Conservation (phyloP, 2,113 vertebrate species). For the Psephotus haematonotus region DNA sequence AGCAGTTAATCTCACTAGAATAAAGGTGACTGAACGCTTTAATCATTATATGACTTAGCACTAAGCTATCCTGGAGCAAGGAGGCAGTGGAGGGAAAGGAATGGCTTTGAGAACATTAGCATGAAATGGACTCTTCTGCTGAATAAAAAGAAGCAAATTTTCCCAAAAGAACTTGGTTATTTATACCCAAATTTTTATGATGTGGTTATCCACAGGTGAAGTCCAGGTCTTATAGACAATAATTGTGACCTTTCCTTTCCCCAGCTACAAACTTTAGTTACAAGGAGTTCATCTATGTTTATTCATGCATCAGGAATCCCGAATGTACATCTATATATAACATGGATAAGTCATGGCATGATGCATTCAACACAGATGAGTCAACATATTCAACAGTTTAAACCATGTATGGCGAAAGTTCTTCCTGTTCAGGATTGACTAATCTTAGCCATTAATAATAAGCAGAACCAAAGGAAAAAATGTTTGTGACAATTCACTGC, state of each 20-base stretch:
- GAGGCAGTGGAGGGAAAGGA: background rate
- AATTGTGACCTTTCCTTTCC: background rate
- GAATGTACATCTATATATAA: background rate
- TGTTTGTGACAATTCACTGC: background rate
- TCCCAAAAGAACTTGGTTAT: background rate
- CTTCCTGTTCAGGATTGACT: background rate
- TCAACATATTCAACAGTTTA: constrained; percentile 8
- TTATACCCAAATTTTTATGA: background rate
- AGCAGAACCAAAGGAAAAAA: background rate
- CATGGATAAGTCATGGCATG: background rate
- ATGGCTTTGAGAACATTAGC: background rate
- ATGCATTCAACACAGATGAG: constrained; percentile 45
- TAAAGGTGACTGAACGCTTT: background rate
- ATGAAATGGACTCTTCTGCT: background rate
- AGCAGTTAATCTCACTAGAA: background rate
- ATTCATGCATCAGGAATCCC: background rate
- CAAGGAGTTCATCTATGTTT: background rate
- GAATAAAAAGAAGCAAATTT: background rate
- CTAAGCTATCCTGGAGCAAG: background rate
- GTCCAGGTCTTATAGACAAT: background rate
- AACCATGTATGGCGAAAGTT: background rate
- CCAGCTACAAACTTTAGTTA: background rate
- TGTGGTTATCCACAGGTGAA: background rate
- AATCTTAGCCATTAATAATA: background rate
- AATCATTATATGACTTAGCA: background rate